Evolutionary conservation across 2,888 invertebrate species (phyloP).

Genomic region (Nesidiocoris tenuis): DNA sequence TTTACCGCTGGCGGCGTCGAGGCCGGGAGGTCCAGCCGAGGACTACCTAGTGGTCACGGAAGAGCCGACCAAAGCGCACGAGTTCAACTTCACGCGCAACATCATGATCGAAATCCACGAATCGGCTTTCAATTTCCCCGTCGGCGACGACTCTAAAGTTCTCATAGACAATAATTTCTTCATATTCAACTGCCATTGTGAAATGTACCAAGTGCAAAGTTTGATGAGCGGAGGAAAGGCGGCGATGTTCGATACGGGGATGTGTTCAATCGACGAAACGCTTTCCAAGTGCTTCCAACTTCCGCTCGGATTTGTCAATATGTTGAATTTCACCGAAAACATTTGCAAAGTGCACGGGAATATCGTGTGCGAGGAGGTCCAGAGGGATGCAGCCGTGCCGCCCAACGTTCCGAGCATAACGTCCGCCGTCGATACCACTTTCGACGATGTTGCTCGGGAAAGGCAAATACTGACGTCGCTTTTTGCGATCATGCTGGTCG

Average conservation of each 20-base stretch:
- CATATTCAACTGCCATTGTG: conserved; percentile 65
- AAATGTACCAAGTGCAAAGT: conserved; percentile 53
- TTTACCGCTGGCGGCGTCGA: conserved; percentile 35
- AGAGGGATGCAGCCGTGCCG: conserved; percentile 61
- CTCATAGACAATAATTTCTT: conserved; percentile 64
- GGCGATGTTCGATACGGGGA: conserved; percentile 59
- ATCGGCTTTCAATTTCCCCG: conserved; percentile 60
- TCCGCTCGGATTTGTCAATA: conserved; percentile 63
- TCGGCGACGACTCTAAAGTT: conserved; percentile 56
- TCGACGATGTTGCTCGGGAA: conserved; percentile 49
- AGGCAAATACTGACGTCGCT: conserved; percentile 57
- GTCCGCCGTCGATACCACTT: conserved; percentile 47
- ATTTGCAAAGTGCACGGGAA: conserved; percentile 58
- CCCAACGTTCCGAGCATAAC: conserved; percentile 47
- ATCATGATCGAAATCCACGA: conserved; percentile 45
- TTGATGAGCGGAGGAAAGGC: conserved; percentile 36
- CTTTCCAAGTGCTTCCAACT: conserved; percentile 67
- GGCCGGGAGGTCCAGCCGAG: conserved; percentile 44
- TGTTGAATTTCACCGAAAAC: conserved; percentile 63
- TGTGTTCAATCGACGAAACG: conserved; percentile 62
- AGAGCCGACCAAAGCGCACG: conserved; percentile 39
- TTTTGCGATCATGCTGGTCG: conserved; percentile 59
- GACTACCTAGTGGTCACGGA: conserved; percentile 53
- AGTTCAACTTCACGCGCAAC: conserved; percentile 48
- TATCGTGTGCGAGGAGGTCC: conserved; percentile 56